Evolutionary conservation across 2,797 vertebrate genomes (phyloP), one percentile per base, ranked within the genome.

Genomic region (Pteronotus mesoamericanus): DNA sequence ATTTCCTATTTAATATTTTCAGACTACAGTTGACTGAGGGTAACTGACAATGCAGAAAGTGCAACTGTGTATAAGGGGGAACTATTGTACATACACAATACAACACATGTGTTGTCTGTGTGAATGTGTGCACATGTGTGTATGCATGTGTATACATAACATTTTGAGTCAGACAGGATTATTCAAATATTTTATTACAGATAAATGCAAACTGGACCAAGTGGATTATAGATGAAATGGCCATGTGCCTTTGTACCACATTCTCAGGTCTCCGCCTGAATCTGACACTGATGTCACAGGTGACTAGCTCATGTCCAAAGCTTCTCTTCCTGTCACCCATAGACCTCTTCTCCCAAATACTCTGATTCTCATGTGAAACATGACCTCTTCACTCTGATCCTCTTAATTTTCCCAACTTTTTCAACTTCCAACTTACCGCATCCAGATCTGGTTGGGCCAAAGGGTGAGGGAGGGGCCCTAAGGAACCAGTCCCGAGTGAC

Each of bases 331-430:
- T 55, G 48, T 57, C 34, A 29, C 19, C 9, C 16, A 34, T 7
- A 69, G 72, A 7, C 68, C 78, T 89, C 42, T 3, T 10, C 21
- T 93, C 69, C 66, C 64, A 89, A 26, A 19, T 66, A n/a, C 32
- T 46, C 46, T 80, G 61, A 53, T 42, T 78, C 37, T 24, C 34
- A n/a, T 22, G 7, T 53, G 34, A 91, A 89, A 88, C 14, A 15
- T 3, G 1, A 61, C 57, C 72, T 61, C 51, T 74, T 72, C 32
- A 24, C 69, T 87, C 71, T 71, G 46, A 11, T 68, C n/a, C 39
- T 91, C 86, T 89, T 55, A 53, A 9, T 55, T 93, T 55, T 74
- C 34, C 29, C 79, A 48, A 3, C 72, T 15, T 89, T 95, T 85
- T 82, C 26, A 72, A 44, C 51, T 59, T 82, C 48, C 16, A 48